Percentiles rank a stretch among this genome's conserved stretches.
These are phyloP conservation scores for Cyphomyrus discorhynchus DNA, from an alignment of 2,113 vertebrate species.

Conservation along the genomic window DNA sequence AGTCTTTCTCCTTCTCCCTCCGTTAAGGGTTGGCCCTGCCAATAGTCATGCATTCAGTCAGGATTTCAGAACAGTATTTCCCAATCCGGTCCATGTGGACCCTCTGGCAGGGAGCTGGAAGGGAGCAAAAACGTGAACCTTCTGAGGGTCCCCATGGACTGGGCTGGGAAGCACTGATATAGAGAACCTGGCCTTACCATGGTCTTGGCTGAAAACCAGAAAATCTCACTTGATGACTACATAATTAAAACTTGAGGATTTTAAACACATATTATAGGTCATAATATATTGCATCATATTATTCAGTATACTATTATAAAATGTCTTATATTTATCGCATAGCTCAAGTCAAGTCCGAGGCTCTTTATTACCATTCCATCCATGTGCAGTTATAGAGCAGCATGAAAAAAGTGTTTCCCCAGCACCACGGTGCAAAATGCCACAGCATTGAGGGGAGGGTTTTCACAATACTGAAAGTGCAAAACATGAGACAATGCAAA, in stretches of 20 bases:
- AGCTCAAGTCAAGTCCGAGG: background rate
- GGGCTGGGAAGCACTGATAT: background rate
- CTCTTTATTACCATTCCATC: background rate
- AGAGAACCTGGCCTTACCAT: too few relatives aligned
- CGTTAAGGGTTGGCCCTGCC: background rate
- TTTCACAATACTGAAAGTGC: background rate
- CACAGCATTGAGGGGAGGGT: background rate
- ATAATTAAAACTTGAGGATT: too few relatives aligned
- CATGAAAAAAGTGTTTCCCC: background rate
- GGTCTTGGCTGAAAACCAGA: too few relatives aligned
- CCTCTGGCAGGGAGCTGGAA: background rate
- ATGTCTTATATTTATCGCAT: background rate
- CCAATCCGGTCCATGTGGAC: background rate
- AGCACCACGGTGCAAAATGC: background rate
- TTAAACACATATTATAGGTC: too few relatives aligned
- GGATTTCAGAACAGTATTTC: background rate
- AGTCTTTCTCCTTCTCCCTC: background rate
- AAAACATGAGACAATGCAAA: too few relatives aligned
- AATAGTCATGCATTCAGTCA: background rate
- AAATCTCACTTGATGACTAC: too few relatives aligned
- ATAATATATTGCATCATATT: background rate
- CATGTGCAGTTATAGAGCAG: background rate
- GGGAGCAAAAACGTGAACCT: background rate
- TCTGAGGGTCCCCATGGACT: background rate
- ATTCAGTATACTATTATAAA: background rate